phyloP scores from a whole-genome alignment of 1,140 invertebrate species.

The Pseudomyrmex gracilis region DNA sequence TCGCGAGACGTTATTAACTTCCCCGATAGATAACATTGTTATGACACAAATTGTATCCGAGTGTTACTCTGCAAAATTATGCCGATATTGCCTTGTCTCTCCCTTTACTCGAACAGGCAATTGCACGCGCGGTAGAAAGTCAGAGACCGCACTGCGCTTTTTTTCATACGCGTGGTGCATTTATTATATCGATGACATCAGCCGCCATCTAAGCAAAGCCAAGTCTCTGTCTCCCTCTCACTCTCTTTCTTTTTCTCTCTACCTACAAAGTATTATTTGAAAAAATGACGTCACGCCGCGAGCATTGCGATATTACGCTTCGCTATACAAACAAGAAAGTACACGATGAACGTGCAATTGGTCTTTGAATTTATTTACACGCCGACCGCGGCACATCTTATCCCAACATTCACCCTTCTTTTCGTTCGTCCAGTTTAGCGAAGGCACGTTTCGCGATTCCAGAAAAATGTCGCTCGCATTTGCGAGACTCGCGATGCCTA shows the following conservation, averaged over 20 bases:
- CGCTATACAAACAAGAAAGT: conserved; percentile 38
- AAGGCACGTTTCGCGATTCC: background rate
- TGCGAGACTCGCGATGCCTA: background rate
- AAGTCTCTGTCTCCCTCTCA: too few relatives aligned
- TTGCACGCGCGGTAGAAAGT: conserved; percentile 44
- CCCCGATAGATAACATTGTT: conserved; percentile 58
- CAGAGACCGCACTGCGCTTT: background rate
- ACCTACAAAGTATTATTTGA: background rate
- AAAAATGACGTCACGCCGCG: conserved; percentile 19
- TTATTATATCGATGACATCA: conserved; percentile 51
- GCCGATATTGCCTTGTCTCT: conserved; percentile 11
- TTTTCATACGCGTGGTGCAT: background rate
- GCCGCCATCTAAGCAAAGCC: conserved; percentile 6
- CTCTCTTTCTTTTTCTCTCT: background rate
- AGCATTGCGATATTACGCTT: conserved; percentile 1
- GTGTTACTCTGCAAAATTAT: conserved; percentile 29
- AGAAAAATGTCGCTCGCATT: conserved; percentile 4
- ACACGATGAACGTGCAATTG: conserved; percentile 41
- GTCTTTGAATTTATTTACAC: conserved; percentile 46
- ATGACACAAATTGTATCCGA: conserved; percentile 28
- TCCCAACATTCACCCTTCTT: too few relatives aligned
- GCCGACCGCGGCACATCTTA: too few relatives aligned
- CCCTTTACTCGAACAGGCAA: conserved; percentile 18
- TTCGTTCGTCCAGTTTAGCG: too few relatives aligned
- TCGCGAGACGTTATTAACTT: conserved; percentile 50